phyloP scores from a whole-genome alignment of 2,888 invertebrate genomes.

The Callimorpha dominula region DNA sequence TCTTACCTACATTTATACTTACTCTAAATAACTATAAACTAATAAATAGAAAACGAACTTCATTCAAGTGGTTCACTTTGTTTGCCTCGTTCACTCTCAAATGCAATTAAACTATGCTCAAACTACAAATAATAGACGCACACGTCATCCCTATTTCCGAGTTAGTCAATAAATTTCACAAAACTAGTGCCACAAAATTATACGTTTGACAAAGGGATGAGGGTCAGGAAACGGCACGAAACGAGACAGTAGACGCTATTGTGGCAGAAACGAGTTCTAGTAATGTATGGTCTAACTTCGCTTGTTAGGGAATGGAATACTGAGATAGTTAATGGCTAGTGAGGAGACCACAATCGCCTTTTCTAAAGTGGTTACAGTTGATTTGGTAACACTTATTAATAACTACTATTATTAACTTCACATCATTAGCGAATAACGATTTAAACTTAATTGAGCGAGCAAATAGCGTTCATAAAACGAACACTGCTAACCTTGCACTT shows the following conservation, averaged over 20 bases:
- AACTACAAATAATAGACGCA: conserved; percentile 2
- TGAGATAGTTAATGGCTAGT: neutral
- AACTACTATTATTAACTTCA: neutral
- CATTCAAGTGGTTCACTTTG: neutral
- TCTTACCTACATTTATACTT: too few species aligned
- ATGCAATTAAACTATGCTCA: neutral
- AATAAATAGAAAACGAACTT: neutral
- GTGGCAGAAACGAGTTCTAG: conserved; percentile 10
- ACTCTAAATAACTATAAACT: too few species aligned
- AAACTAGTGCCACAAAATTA: conserved; percentile 23
- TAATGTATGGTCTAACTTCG: conserved; percentile 13
- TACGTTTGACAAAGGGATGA: conserved; percentile 28
- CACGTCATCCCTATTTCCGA: neutral
- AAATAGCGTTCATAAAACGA: neutral
- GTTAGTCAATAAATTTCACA: conserved; percentile 14
- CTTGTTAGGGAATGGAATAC: conserved; percentile 3
- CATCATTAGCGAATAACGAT: neutral
- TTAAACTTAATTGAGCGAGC: neutral
- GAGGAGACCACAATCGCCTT: neutral
- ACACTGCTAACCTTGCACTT: too few species aligned
- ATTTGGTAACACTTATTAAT: neutral
- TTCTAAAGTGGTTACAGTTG: conserved; percentile 1
- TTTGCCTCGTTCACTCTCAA: neutral
- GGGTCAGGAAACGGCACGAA: conserved; percentile 28
- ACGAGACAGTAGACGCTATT: conserved; percentile 8